Percentiles rank a stretch among this genome's conserved stretches.
Evolutionary conservation across 2,888 invertebrate species (phyloP).

Genomic region (Megaustenia siamemsis): DNA sequence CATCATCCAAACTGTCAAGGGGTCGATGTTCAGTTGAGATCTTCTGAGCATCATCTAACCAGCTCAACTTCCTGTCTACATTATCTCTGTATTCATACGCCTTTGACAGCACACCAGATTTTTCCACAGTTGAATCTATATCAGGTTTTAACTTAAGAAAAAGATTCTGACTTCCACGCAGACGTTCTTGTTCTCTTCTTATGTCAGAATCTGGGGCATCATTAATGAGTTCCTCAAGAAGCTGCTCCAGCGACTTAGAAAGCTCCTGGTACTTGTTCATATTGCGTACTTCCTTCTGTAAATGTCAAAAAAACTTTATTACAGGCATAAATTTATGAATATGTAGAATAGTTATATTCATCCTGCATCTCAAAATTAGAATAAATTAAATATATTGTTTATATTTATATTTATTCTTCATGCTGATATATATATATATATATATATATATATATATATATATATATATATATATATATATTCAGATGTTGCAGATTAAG

Average conservation of each 20-base stretch:
- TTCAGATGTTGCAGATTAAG: no score
- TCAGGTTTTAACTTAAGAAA: conserved; percentile 89
- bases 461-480: no score
- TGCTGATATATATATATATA: no score
- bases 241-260: conserved; percentile 96
- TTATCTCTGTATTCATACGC: conserved; percentile 91
- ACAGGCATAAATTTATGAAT: no score
- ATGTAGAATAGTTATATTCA: no score
- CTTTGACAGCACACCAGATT: conserved; percentile 93
- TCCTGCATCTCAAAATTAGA: no score
- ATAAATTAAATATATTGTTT: no score
- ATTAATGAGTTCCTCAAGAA: conserved; percentile 90
- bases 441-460: no score
- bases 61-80: conserved; percentile 88
- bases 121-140: conserved; percentile 94
- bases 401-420: no score
- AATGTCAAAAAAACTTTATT: neutral
- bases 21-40: conserved; percentile 69
- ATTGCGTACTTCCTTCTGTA: conserved; percentile 72
- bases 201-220: conserved; percentile 91
- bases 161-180: conserved; percentile 87
- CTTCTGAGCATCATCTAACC: conserved; percentile 81
- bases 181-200: conserved; percentile 88
- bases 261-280: conserved; percentile 84
- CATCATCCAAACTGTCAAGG: conserved; percentile 75